Evolutionary conservation across 2,888 invertebrate species (phyloP), one percentile per base, ranked within the genome.

Genomic region (Hydropsyche betteni): DNA sequence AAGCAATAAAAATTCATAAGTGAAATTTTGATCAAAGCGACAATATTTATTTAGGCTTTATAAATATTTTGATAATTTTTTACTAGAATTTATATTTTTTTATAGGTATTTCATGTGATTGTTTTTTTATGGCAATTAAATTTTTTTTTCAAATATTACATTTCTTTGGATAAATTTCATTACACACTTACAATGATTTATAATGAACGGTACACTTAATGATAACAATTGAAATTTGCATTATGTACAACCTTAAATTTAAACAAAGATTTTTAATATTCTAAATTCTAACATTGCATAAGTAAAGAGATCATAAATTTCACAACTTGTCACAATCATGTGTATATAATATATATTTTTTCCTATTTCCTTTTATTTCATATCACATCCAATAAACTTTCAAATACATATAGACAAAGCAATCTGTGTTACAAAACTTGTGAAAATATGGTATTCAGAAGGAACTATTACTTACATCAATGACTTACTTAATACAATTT

Each of bases 401-500:
- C 44, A 44, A 10, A 44, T 4, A 44, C 6, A 8, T 10, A 44
- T 8, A 44, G 6, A 4, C 7, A 6, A 44, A 44, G 44, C 10
- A 44, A 44, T 44, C 10, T 8, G 6, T 5, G n/a, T 14, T n/a
- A n/a, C n/a, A n/a, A 55, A 16, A n/a, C 6, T 10, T 16, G 64
- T 64, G 64, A 64, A 64, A 64, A 64, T 36, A 64, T 64, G 64
- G 36, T 64, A 64, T 64, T 34, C 34, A 8, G 34, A 64, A 64
- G 64, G 64, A 64, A 64, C 64, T 64, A 64, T 14, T 64, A 36
- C 64, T 64, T 64, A 64, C 36, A 34, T 34, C 36, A 34, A 64
- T 64, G 64, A 64, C 64, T 64, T 64, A 64, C 64, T 64, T 64
- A 64, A 64, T n/a, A 64, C 64, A 36, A 55, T 55, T 55, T 55